These are phyloP conservation scores for Steinernema hermaphroditum DNA, from an alignment of 2,888 invertebrate species.

Conservation along the genomic window DNA sequence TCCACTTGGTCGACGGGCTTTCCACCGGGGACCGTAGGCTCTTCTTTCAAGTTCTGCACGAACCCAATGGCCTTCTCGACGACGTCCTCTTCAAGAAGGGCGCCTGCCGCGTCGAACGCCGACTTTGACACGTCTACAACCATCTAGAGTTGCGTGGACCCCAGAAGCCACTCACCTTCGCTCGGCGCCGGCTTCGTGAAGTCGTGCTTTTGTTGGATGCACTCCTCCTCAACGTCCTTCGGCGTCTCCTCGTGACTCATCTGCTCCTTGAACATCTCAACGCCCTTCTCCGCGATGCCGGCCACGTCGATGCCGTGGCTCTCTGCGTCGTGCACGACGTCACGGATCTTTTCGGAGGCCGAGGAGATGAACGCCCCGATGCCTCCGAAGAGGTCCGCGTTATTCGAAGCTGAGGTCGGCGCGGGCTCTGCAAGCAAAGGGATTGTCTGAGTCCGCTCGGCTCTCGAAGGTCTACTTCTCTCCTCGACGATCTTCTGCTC, in stretches of 20 bases:
- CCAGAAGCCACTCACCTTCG: neutral
- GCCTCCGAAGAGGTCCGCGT: neutral
- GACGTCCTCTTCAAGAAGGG: neutral
- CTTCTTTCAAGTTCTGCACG: neutral
- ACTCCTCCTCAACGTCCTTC: neutral
- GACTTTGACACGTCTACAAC: neutral
- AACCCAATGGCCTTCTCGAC: constrained; percentile 12
- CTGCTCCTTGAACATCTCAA: neutral
- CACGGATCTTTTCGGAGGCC: neutral
- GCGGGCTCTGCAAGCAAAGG: neutral
- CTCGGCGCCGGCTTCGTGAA: neutral
- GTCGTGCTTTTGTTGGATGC: neutral
- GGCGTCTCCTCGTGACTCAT: neutral
- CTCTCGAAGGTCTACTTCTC: neutral
- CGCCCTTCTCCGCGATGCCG: neutral
- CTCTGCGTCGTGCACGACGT: constrained; percentile 2
- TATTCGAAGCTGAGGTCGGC: neutral
- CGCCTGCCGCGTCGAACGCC: neutral
- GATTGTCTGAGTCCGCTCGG: neutral
- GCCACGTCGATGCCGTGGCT: neutral
- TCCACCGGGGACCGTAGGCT: neutral
- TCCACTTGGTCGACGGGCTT: neutral
- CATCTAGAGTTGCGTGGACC: too few species aligned
- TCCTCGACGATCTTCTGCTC: neutral
- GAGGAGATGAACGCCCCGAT: neutral